Evolutionary conservation across 2,113 vertebrate genomes (phyloP), one percentile per base, ranked within the genome.

Genomic region (Hydropotes inermis): DNA sequence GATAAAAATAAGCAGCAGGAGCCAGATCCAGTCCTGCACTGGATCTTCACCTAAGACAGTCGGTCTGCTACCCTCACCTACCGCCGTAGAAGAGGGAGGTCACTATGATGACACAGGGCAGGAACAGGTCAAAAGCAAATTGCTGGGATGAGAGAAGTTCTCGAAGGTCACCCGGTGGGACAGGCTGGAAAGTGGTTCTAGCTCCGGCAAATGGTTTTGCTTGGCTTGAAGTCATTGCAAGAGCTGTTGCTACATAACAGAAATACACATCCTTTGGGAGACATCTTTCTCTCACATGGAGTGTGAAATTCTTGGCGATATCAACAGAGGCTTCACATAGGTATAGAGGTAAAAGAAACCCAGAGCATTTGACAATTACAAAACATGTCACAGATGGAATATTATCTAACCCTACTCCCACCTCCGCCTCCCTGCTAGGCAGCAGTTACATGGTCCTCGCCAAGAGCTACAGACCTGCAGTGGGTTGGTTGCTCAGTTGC

Each of bases 211-310:
- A 96, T 94, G 39, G 64, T 91, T 96, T 86, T 27, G 74, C 94
- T 96, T 94, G 93, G 92, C 87, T 78, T 60, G 33, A 87, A 79
- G 50, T 92, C 64, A 50, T 4, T 47, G 21, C 74, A 94, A 81
- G 74, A 92, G 64, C 60, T n/a, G 25, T 36, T 17, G 36, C 87
- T 52, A 55, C 47, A 16, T 54, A 70, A 87, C 5, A 87, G 86
- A 97, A 92, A 89, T 52, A 89, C 27, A 43, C 60, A 78, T 96
- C 97, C 95, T 91, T 16, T 28, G 95, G 92, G 95, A 96, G 81
- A 45, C 7, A 79, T 25, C 47, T 50, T 82, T 52, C 81, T 64
- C 76, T 96, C 91, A 79, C 82, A 43, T 7, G 85, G 55, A 94
- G 85, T 87, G 92, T 92, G 88, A 97, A 96, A 96, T 82, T 94